These are phyloP conservation scores for Araneus ventricosus DNA, from an alignment of 1,140 invertebrate species.

Conservation along the genomic window DNA sequence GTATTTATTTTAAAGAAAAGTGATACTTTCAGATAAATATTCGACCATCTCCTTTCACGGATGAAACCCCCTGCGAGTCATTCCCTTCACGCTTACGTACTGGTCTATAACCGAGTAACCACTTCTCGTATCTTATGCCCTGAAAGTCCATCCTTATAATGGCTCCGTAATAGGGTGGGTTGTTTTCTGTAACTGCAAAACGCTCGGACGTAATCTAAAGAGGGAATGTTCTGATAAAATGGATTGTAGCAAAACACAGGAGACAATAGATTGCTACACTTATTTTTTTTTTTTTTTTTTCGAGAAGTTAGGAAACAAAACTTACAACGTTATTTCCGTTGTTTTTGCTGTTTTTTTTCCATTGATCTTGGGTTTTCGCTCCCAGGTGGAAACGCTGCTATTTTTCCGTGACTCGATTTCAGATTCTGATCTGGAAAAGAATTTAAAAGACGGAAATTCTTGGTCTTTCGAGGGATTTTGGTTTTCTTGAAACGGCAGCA, in stretches of 20 bases:
- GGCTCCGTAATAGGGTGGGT: conserved; percentile 41
- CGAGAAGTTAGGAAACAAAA: conserved; percentile 16
- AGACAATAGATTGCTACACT: conserved; percentile 45
- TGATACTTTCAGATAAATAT: too few relatives aligned
- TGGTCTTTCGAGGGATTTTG: neutral
- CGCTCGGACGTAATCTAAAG: conserved; percentile 39
- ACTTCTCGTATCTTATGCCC: neutral
- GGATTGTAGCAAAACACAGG: conserved; percentile 2
- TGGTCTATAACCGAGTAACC: conserved; percentile 41
- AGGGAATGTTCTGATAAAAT: conserved; percentile 27
- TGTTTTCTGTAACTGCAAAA: conserved; percentile 41
- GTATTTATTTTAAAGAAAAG: too few relatives aligned
- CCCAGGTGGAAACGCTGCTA: conserved; percentile 47
- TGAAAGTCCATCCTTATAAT: conserved; percentile 50
- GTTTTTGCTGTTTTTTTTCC: neutral
- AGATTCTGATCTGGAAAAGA: neutral
- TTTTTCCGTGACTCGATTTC: neutral
- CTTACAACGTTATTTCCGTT: neutral
- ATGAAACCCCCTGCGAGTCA: neutral
- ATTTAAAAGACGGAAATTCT: neutral
- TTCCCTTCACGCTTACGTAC: neutral
- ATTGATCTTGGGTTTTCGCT: conserved; percentile 5
- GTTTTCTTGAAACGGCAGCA: neutral
- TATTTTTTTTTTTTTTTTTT: neutral
- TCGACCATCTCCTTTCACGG: neutral